These are phyloP conservation scores for Zosterops hypoxanthus DNA, from an alignment of 2,113 vertebrate species.

Conservation along the genomic window DNA sequence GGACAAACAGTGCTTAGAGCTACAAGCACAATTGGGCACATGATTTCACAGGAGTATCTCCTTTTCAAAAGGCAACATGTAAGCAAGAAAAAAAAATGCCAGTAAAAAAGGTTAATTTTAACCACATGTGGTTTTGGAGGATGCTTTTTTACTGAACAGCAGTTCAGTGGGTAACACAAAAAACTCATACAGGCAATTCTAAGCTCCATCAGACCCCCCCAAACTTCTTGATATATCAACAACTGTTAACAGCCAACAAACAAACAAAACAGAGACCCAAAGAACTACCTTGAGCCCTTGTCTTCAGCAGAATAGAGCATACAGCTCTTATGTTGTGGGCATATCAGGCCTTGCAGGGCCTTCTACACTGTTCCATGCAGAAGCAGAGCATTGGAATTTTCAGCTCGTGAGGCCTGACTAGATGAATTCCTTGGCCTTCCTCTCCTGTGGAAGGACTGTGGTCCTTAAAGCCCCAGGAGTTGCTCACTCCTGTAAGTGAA, in stretches of 20 bases:
- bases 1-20: neutral
- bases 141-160: neutral
- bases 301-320: neutral
- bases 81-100: neutral
- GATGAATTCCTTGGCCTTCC: neutral
- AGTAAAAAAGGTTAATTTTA: neutral
- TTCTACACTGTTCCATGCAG: neutral
- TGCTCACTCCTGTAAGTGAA: neutral
- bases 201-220: neutral
- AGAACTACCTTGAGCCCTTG: neutral
- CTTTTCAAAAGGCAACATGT: neutral
- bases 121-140: neutral
- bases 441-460: neutral
- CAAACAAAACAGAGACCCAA: neutral
- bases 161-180: neutral
- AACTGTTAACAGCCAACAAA: neutral
- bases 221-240: neutral
- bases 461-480: neutral
- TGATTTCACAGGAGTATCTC: neutral
- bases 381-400: neutral
- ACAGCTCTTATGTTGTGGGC: neutral
- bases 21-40: neutral
- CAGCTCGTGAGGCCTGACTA: accelerated
- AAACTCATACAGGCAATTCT: neutral
- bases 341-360: neutral